phyloP scores from a whole-genome alignment of 1,140 invertebrate species.

The Drosophila mojavensis region DNA sequence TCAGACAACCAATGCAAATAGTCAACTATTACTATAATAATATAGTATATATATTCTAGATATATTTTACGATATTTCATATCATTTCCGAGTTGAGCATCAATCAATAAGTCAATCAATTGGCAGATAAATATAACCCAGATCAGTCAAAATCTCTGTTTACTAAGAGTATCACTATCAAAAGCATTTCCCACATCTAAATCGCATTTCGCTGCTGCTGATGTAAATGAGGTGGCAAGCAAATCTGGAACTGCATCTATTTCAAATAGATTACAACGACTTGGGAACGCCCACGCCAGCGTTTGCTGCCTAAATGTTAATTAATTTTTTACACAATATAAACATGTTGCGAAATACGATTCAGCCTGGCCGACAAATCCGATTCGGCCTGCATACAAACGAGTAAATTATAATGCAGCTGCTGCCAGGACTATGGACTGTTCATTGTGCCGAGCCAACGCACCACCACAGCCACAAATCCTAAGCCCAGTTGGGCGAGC shows the following conservation, averaged over 20 bases:
- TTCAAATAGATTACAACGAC: slow-evolving; percentile 3
- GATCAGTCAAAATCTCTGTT: no score
- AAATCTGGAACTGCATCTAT: not conserved
- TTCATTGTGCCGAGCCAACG: not conserved
- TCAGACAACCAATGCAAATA: not conserved
- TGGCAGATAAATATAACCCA: no score
- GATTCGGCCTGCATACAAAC: slow-evolving; percentile 58
- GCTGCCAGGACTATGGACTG: slow-evolving; percentile 29
- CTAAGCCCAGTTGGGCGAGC: slow-evolving; percentile 12
- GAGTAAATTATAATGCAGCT: slow-evolving; percentile 64
- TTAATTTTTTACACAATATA: slow-evolving; percentile 58
- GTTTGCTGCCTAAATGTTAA: slow-evolving; percentile 40
- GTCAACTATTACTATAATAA: no score
- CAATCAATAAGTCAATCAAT: not conserved
- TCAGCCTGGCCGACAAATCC: slow-evolving; percentile 35
- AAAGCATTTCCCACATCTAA: no score
- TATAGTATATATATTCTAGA: no score
- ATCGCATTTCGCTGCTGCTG: not conserved
- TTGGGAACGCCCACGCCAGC: not conserved
- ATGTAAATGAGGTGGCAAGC: not conserved
- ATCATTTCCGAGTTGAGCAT: no score
- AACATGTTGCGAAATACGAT: slow-evolving; percentile 2
- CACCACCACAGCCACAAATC: slow-evolving; percentile 23
- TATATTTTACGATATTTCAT: no score
- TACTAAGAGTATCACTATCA: no score